Percentiles rank a stretch among this genome's conserved stretches.
Evolutionary conservation across 2,888 invertebrate genomes (phyloP).

Genomic region (Hydrotaea cyrtoneurina): DNA sequence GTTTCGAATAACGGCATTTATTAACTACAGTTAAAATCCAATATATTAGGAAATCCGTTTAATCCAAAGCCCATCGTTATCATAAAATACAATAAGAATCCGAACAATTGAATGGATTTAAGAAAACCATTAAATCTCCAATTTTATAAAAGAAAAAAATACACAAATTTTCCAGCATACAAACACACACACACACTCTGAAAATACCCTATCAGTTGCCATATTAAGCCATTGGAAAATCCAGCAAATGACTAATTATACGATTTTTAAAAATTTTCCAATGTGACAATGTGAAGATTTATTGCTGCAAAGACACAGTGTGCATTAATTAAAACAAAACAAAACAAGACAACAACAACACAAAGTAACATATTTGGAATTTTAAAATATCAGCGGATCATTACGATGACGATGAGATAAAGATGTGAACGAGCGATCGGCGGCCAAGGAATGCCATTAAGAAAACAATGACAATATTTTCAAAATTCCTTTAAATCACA

Average conservation of each 20-base stretch:
- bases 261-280: background rate
- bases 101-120: no score
- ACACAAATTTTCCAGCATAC: background rate
- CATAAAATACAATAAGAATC: no score
- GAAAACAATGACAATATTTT: background rate
- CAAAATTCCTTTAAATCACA: conserved; percentile 4
- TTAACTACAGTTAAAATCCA: no score
- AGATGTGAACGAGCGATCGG: background rate
- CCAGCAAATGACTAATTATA: conserved; percentile 2
- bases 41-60: no score
- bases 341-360: background rate
- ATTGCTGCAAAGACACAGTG: background rate
- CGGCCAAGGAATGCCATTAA: background rate
- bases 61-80: no score
- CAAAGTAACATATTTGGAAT: conserved; percentile 27
- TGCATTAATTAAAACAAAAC: conserved; percentile 20
- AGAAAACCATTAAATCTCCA: no score
- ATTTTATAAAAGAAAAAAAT: background rate
- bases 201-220: background rate
- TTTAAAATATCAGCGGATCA: conserved; percentile 31
- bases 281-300: conserved; percentile 14
- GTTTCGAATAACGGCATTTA: no score
- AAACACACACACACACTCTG: background rate
- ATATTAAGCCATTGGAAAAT: background rate
- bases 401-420: background rate